Base-by-base conservation (phyloP, 2,113 vertebrate species). In the Bubo bubo region DNA sequence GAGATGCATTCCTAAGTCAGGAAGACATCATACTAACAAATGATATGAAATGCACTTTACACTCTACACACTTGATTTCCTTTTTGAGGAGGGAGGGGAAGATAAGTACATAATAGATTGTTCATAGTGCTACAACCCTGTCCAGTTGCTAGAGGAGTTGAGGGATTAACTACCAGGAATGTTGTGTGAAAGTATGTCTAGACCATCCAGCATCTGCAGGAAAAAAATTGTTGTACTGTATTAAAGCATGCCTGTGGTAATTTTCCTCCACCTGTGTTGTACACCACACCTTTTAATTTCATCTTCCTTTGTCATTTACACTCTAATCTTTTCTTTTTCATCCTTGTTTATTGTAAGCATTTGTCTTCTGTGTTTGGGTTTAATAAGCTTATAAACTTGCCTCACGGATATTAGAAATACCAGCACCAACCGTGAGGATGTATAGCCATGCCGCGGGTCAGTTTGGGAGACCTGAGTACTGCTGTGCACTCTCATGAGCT, bases 341-440 rank as follows among this genome's bases (percentile, higher is more conserved):
- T 96, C 79, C 90, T 75, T 97, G 80, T 97, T 98, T 96, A 94
- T 96, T 95, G 71, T 90, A 90, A 95, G 92, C 16, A 85, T 96
- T 97, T 97, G 72, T 97, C 76, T 96, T 95, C 96, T 95, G 63
- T 95, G 72, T 92, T 97, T 83, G 63, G 66, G 34, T 94, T 94
- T 97, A 97, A 98, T 97, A 97, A 97, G 90, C 94, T 96, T 96
- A 96, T 90, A 74, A 86, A 92, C 81, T 96, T 97, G 45, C 86
- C 66, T 95, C 41, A 27, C 6, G 32, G 94, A 55, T 96, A 96
- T 91, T 97, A 90, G 79, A 96, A 94, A 86, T 93, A 75, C 73
- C 58, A 68, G 71, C 49, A 73, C 90, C 86, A 93, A 80, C 96
- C 91, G 88, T 87, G 88, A 90, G 85, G 77, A 75, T 81, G 45